Conservation (phyloP, 2,797 vertebrate genomes). For the Arctocebus calabarensis region DNA sequence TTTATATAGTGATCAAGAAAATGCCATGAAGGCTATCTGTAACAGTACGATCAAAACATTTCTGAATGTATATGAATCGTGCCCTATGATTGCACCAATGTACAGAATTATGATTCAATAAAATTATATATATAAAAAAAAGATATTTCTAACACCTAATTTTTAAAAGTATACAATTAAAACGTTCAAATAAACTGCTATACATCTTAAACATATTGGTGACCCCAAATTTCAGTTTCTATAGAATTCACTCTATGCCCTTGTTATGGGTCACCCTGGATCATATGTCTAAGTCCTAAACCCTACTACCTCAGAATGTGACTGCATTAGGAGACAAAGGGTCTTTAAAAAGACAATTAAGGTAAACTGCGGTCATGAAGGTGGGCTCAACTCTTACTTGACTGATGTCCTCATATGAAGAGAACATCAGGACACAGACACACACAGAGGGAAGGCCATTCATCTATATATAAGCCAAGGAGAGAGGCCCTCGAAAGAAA, state of each 20-base stretch:
- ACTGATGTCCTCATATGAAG: background rate
- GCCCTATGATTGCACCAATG: too few relatives aligned
- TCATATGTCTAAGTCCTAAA: background rate
- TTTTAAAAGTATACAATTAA: slow-evolving; percentile 33
- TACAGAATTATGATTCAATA: too few relatives aligned
- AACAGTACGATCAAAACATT: too few relatives aligned
- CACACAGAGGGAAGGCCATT: background rate
- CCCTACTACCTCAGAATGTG: background rate
- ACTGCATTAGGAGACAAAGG: background rate
- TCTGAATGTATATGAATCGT: too few relatives aligned
- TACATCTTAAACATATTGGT: slow-evolving; percentile 8
- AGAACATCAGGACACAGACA: background rate
- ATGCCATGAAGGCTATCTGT: too few relatives aligned
- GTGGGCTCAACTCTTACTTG: background rate
- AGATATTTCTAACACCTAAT: background rate
- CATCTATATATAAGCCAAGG: background rate
- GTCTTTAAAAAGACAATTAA: background rate
- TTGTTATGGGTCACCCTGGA: background rate
- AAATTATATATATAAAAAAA: too few relatives aligned
- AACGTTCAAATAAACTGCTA: slow-evolving; percentile 15
- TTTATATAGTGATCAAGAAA: too few relatives aligned
- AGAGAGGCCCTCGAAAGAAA: background rate
- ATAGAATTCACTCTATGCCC: background rate
- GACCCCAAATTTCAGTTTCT: background rate
- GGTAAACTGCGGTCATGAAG: background rate